A percentile compares a stretch with the other conserved stretches of the same genome.
Conservation (phyloP, 2,888 invertebrate species). For the Clistopyga incitator region DNA sequence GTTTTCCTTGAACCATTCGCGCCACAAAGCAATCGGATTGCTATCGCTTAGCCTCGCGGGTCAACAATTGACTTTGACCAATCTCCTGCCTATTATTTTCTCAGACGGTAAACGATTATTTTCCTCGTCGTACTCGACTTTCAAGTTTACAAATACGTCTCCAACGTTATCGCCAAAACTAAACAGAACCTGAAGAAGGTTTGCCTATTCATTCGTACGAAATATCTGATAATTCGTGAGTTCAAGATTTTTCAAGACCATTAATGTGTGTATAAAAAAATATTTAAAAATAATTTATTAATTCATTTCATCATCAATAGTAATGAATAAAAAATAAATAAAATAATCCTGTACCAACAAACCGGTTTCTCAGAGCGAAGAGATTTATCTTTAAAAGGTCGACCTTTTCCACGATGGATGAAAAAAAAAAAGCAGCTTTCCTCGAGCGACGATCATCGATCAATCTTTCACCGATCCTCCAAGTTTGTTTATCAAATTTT, state of each 20-base stretch:
- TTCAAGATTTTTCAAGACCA: no score
- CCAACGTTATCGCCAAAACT: neutral
- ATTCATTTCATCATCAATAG: no score
- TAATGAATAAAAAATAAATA: no score
- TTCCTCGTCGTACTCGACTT: slow-evolving; percentile 2
- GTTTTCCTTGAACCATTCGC: slow-evolving; percentile 64
- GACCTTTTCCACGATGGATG: neutral
- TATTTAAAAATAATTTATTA: no score
- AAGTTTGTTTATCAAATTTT: slow-evolving; percentile 58
- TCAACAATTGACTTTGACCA: slow-evolving; percentile 26
- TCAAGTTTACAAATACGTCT: neutral
- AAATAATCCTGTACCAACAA: no score
- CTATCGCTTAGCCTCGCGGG: slow-evolving; percentile 31
- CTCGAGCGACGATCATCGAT: slow-evolving; percentile 42
- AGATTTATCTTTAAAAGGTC: slow-evolving; percentile 1
- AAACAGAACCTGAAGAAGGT: no score
- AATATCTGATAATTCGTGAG: neutral
- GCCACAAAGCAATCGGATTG: slow-evolving; percentile 44
- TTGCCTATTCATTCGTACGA: neutral
- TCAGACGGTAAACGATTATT: neutral
- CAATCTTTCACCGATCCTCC: slow-evolving; percentile 33
- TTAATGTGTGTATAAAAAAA: no score
- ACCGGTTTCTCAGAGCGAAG: neutral
- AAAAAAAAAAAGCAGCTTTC: slow-evolving; percentile 1
- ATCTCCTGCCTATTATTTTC: slow-evolving; percentile 1